phyloP scores from a whole-genome alignment of 2,797 vertebrate species.

The Odontamblyopus rebecca region DNA sequence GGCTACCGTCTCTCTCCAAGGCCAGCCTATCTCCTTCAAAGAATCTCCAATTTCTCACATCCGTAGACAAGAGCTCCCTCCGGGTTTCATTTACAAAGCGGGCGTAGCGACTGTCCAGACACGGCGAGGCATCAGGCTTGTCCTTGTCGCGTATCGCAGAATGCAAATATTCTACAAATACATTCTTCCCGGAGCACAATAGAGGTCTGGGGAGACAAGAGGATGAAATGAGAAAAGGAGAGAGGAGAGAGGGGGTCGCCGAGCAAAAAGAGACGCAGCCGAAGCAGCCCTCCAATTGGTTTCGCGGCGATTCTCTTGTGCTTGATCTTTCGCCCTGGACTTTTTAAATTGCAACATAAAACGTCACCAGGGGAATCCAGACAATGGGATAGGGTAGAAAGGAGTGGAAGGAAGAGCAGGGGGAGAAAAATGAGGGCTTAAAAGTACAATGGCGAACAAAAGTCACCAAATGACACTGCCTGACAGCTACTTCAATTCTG shows the following conservation, averaged over 20 bases:
- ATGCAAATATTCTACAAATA: conserved; percentile 79
- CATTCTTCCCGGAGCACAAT: conserved; percentile 69
- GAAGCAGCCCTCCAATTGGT: conserved; percentile 72
- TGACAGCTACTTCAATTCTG: conserved; percentile 97
- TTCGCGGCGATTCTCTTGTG: conserved; percentile 75
- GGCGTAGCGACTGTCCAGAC: conserved; percentile 66
- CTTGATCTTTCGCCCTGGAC: conserved; percentile 84
- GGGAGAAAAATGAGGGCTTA: conserved; percentile 92
- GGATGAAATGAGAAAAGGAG: conserved; percentile 71
- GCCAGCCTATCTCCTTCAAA: conserved; percentile 56
- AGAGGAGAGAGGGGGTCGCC: conserved; percentile 50
- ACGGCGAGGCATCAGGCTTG: conserved; percentile 64
- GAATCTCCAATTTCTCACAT: conserved; percentile 73
- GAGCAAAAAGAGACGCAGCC: conserved; percentile 59
- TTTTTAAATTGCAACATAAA: conserved; percentile 84
- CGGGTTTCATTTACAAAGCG: conserved; percentile 76
- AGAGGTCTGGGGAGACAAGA: conserved; percentile 65
- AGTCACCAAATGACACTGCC: conserved; percentile 92
- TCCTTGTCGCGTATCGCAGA: conserved; percentile 74
- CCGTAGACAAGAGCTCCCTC: conserved; percentile 68
- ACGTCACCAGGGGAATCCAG: conserved; percentile 85
- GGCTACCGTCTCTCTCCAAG: conserved; percentile 45
- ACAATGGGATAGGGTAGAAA: conserved; percentile 75
- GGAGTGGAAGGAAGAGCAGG: conserved; percentile 56
- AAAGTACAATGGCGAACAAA: conserved; percentile 93